Conservation (phyloP, 1,140 invertebrate genomes). For the Drosophila aff. region DNA sequence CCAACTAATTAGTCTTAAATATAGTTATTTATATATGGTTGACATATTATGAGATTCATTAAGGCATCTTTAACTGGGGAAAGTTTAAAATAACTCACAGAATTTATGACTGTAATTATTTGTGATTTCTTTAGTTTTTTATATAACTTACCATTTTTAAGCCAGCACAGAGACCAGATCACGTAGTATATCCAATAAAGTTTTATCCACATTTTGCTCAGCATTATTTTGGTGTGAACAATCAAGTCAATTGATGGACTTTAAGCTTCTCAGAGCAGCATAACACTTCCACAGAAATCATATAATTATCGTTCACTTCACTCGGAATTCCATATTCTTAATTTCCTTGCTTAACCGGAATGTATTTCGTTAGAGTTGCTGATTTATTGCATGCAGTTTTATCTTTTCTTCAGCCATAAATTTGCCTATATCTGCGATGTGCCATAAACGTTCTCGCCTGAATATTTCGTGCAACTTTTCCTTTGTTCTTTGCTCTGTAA, state of each 20-base stretch:
- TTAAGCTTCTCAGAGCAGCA: conserved; percentile 48
- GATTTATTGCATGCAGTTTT: background rate
- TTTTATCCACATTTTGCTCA: conserved; percentile 65
- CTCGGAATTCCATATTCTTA: conserved; percentile 18
- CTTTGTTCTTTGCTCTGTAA: conserved; percentile 35
- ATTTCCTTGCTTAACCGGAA: conserved; percentile 1
- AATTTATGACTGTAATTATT: conserved; percentile 7
- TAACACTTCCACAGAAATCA: conserved; percentile 13
- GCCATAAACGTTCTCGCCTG: conserved; percentile 50
- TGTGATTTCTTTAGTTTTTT: background rate
- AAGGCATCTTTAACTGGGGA: background rate
- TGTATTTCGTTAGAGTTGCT: conserved; percentile 1
- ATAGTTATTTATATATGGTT: conserved; percentile 2
- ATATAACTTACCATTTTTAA: conserved; percentile 48
- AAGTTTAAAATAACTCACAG: conserved; percentile 3
- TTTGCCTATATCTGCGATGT: conserved; percentile 62
- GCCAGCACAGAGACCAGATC: conserved; percentile 43
- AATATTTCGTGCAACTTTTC: conserved; percentile 57
- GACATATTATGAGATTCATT: background rate
- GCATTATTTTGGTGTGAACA: background rate
- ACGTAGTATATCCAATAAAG: conserved; percentile 42
- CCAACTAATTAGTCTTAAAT: background rate
- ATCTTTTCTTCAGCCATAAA: conserved; percentile 22
- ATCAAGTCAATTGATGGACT: conserved; percentile 4
- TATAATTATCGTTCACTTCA: conserved; percentile 24